These are phyloP conservation scores for Mus caroli DNA, from an alignment of 2,797 vertebrate species.

Conservation along the genomic window DNA sequence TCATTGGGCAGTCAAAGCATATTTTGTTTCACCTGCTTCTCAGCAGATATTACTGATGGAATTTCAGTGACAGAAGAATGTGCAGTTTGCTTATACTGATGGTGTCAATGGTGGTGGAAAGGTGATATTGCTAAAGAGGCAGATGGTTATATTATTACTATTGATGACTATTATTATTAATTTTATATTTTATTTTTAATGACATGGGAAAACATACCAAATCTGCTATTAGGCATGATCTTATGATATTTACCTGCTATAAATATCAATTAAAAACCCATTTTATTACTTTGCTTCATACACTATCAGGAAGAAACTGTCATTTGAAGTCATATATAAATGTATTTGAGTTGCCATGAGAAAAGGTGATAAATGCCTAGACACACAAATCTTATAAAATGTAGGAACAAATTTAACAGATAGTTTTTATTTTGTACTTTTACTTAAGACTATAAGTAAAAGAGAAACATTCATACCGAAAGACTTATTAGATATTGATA, in stretches of 20 bases:
- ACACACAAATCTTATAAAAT: neutral
- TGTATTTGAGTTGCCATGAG: neutral
- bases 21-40: slow-evolving; percentile 5
- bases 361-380: neutral
- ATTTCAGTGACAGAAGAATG: neutral
- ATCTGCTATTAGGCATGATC: neutral
- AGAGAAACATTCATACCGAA: neutral
- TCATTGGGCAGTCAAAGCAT: neutral
- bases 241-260: neutral
- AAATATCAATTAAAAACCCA: neutral
- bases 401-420: neutral
- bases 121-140: neutral
- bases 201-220: neutral
- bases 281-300: neutral
- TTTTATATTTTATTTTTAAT: neutral
- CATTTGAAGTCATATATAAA: neutral
- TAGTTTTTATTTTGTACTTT: neutral
- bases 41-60: neutral
- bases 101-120: neutral
- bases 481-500: neutral
- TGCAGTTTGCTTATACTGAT: neutral
- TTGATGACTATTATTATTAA: neutral
- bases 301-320: neutral
- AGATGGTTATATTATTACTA: neutral
- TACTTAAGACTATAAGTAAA: neutral